These are phyloP conservation scores for Drosophila prolongata DNA, from an alignment of 2,888 invertebrate genomes.

Conservation along the genomic window DNA sequence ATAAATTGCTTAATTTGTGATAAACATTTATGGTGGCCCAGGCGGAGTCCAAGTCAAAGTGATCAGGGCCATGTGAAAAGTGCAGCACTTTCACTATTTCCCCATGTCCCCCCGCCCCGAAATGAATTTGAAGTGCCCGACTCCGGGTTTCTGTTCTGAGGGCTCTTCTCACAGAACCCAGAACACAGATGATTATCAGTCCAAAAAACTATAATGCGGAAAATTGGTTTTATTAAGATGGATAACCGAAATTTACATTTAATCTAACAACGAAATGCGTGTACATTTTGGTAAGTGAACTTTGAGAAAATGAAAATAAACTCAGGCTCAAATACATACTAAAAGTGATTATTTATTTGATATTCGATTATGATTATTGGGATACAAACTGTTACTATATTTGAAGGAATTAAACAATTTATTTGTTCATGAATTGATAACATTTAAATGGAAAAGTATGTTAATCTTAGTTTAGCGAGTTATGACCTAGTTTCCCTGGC, in stretches of 20 bases:
- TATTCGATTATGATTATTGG: no score
- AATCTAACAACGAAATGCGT: conserved; percentile 11
- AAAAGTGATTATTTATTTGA: no score
- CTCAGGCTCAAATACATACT: no score
- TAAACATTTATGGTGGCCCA: conserved; percentile 69
- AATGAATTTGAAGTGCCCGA: conserved; percentile 48
- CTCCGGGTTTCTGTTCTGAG: conserved; percentile 22
- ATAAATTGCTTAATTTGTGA: conserved; percentile 74
- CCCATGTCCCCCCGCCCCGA: conserved; percentile 27
- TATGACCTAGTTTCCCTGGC: no score
- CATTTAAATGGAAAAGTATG: no score
- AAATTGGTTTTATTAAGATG: conserved; percentile 43
- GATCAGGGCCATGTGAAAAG: conserved; percentile 60
- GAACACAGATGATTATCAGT: conserved; percentile 24
- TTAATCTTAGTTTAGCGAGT: no score
- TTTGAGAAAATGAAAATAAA: no score
- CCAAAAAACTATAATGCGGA: conserved; percentile 37
- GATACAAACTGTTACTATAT: no score
- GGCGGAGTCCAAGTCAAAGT: conserved; percentile 2
- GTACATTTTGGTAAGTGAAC: background rate
- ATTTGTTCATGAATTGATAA: no score
- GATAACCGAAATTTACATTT: conserved; percentile 35
- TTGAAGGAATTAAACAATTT: no score
- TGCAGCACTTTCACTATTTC: conserved; percentile 68
- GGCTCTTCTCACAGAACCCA: conserved; percentile 20